Base-by-base conservation (phyloP, 2,113 vertebrate species). In the Clupea harengus region DNA sequence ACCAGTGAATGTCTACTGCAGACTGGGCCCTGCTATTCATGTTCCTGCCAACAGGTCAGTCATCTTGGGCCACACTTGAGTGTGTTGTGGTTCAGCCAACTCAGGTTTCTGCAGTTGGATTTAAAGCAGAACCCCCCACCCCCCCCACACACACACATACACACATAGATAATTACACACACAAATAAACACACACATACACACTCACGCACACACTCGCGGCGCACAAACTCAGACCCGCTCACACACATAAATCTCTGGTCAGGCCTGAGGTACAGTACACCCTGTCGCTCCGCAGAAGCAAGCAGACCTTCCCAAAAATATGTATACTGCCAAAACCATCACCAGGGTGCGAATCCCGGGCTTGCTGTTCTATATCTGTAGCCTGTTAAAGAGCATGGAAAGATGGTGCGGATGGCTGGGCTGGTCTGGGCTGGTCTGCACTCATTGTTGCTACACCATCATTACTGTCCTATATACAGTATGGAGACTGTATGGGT, bases 151-250 rank as follows among this genome's bases (percentile, higher is more conserved):
- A 47, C 46, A 47, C 46, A 47, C 46, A 46, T 46, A 47, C 46
- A 47, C 46, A 6, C 6, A 47, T 47, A 47, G 2, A 47, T 47
- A 47, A 47, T 47, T 47, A 47, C 46, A 47, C 46, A 57, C 84
- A 17, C 84, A 60, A 32, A 45, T 80, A 81, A 67, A 85, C 84
- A 60, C 78, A 67, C 54, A 22, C 85, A 52, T 25, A 15, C 50
- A 3, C 50, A 15, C 32, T 80, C 82, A 87, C 28, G 5, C 72
- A 81, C 81, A 54, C 47, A 83, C 83, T n/a, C 25, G 18, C 85
- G 83, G 18, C 85, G 83, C 2, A 39, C 50, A 28, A 18, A 67
- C n/a, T 9, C 25, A 67, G 4, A 67, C n/a, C 25, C 60, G 25
- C 52, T 17, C 60, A 25, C 7, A 67, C 60, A 67, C 18, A 64